Evolutionary conservation across 2,797 vertebrate genomes (phyloP), one percentile per base, ranked within the genome.

Genomic region (Alosa sapidissima): DNA sequence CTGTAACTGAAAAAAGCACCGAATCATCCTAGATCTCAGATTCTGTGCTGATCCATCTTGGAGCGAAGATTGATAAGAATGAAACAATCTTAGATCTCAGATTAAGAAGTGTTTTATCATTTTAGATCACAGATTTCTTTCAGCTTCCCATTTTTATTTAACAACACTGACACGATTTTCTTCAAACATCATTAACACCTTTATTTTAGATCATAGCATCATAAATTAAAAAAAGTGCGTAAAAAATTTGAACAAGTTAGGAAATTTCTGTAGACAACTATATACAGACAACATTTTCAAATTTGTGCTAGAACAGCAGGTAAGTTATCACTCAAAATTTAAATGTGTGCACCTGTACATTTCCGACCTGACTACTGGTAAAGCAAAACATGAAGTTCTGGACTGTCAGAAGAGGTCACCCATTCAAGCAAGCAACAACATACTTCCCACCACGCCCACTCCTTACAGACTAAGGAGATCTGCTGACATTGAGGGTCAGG

Each of bases 221-320:
- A 96, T 94, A 95, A 96, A 95, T 96, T 89, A 96, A 96, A 96
- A 96, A 96, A 94, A 95, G 95, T 94, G 94, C 94, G 95, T 97
- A 97, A 94, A 96, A 96, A 97, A 97, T 93, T 93, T 94, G 92
- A 95, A 96, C 94, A 95, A 94, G 94, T 95, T 96, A 96, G 95
- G 94, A 96, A 97, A 96, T 94, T 89, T 86, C 87, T 97, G 96
- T 97, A 94, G 96, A 97, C 97, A 98, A 91, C 88, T 97, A 96
- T 97, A 89, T 97, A 98, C 97, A 91, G 41, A 78, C 41, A 78
- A 89, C 72, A 85, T 90, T 89, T 28, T 88, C 54, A 87, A 78
- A 78, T 45, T 84, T 90, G 87, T 88, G 88, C 84, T 60, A 83
- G 85, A 85, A 85, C 81, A 81, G 72, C 84, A 51, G 65, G 52